Percentiles rank a stretch among this genome's conserved stretches.
Evolutionary conservation across 2,113 vertebrate genomes (phyloP).

Genomic region (Dicentrarchus labrax): DNA sequence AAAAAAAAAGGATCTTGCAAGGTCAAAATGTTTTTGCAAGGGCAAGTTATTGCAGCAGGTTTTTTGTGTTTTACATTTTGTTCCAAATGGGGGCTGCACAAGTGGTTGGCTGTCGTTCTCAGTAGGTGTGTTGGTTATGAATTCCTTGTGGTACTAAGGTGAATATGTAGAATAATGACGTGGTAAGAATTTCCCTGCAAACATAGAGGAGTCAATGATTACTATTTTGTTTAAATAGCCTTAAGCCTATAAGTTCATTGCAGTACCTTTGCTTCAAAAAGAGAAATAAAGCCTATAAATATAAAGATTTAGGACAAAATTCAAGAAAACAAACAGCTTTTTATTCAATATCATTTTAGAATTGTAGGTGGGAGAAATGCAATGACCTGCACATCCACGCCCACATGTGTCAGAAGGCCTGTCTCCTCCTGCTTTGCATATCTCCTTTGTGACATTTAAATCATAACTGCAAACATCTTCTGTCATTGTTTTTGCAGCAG

Average conservation of each 20-base stretch:
- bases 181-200: neutral
- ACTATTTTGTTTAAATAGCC: neutral
- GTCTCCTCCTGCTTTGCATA: slow-evolving; percentile 63
- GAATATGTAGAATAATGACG: neutral
- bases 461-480: slow-evolving; percentile 15
- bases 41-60: neutral
- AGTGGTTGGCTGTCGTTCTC: neutral
- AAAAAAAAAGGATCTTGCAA: neutral
- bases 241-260: neutral
- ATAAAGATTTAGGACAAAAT: neutral
- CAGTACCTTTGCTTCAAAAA: neutral
- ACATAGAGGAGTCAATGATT: neutral
- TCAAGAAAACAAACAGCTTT: neutral
- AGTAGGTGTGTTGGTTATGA: neutral
- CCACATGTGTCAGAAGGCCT: slow-evolving; percentile 2
- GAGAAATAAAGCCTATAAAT: neutral
- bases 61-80: neutral
- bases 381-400: neutral
- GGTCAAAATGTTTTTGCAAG: slow-evolving; percentile 12
- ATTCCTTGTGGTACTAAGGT: too few relatives aligned
- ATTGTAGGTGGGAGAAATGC: neutral
- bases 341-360: neutral
- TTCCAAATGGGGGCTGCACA: neutral
- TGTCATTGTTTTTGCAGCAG: slow-evolving; percentile 4
- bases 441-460: slow-evolving; percentile 61